Percentiles rank a stretch among this genome's conserved stretches.
Evolutionary conservation across 2,113 vertebrate genomes (phyloP).

Genomic region (Grammomys surdaster): DNA sequence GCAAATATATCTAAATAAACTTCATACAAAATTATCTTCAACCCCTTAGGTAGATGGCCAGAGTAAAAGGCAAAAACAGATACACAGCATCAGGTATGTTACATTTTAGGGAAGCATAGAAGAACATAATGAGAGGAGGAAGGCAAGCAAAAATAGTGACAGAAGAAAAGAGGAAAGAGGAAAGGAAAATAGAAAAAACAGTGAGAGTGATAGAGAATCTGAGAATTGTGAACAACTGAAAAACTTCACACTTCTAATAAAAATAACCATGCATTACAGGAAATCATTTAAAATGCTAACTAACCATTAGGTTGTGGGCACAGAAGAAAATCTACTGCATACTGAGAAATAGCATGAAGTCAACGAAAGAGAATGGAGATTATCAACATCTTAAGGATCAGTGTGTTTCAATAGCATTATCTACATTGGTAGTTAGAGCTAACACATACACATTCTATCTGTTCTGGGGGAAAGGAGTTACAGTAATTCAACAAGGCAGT

Average conservation of each 20-base stretch:
- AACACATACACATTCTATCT: not conserved
- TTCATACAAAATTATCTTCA: accelerated
- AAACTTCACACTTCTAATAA: not conserved
- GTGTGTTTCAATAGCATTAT: not conserved
- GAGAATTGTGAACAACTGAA: not conserved
- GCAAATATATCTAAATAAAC: not conserved
- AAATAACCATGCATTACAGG: not conserved
- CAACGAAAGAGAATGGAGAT: not conserved
- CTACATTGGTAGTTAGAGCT: not conserved
- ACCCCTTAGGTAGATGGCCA: no score
- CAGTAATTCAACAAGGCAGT: not conserved
- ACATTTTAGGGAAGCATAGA: not conserved
- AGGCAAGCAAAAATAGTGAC: no score
- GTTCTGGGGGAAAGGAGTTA: no score
- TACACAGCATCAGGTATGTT: accelerated
- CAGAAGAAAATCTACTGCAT: not conserved
- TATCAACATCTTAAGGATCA: not conserved
- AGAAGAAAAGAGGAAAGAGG: accelerated
- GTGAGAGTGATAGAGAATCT: accelerated
- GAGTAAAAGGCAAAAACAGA: not conserved
- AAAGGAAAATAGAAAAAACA: no score
- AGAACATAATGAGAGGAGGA: no score
- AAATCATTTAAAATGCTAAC: not conserved
- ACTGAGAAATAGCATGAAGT: not conserved
- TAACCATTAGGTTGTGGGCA: not conserved